A percentile compares a stretch with the other conserved stretches of the same genome.
phyloP scores from a whole-genome alignment of 2,113 vertebrate genomes.

The Emydura subglobosa region DNA sequence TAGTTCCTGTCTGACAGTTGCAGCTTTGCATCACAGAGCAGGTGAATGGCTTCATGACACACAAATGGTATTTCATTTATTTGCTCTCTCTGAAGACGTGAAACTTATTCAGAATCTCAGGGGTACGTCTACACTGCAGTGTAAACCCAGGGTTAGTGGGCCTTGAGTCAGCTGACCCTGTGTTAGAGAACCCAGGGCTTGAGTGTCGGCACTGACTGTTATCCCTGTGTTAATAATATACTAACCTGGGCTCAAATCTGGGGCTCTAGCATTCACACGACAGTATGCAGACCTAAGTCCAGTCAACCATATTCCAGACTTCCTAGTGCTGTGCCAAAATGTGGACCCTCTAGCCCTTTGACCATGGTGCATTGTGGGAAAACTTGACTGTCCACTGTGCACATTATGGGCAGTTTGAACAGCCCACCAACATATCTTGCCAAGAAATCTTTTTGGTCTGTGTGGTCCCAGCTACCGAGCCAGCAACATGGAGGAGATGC shows the following conservation, averaged over 20 bases:
- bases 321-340: too few relatives aligned
- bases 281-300: too few relatives aligned
- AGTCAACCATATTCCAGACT: too few relatives aligned
- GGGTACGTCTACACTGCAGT: too few relatives aligned
- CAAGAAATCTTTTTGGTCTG: neutral
- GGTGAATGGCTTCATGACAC: neutral
- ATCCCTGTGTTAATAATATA: neutral
- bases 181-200: neutral
- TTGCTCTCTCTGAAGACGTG: neutral
- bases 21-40: neutral
- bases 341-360: neutral
- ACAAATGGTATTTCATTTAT: neutral
- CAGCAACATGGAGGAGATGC: neutral
- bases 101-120: neutral
- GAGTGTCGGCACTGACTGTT: neutral
- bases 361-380: neutral
- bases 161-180: neutral
- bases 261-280: too few relatives aligned
- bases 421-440: neutral
- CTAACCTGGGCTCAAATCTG: neutral
- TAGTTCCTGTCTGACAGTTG: rapidly evolving
- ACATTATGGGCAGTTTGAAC: too few relatives aligned
- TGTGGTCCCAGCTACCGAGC: neutral
- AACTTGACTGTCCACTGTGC: neutral
- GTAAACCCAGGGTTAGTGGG: neutral